phyloP scores from a whole-genome alignment of 2,888 invertebrate species.

The Villa cingulata region DNA sequence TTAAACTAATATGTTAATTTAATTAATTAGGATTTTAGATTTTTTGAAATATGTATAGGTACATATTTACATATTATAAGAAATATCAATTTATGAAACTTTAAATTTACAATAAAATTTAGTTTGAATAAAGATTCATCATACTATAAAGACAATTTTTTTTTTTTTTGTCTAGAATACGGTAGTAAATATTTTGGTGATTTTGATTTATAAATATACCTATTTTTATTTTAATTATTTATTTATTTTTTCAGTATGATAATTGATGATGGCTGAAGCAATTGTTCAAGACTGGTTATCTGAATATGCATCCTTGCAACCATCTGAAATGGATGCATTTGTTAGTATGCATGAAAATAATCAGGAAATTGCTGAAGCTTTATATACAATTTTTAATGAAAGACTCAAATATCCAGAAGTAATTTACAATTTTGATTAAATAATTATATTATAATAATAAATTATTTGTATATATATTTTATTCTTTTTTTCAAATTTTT shows the following conservation, averaged over 20 bases:
- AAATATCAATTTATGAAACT: too few species aligned
- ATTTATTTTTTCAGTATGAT: slow-evolving; percentile 7
- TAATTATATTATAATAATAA: background rate
- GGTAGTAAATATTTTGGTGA: too few species aligned
- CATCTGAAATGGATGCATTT: slow-evolving; percentile 64
- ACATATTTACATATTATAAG: too few species aligned
- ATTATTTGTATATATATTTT: background rate
- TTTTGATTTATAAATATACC: background rate
- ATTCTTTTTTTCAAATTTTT: background rate
- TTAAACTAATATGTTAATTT: too few species aligned
- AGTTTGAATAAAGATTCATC: too few species aligned
- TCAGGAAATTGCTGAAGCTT: slow-evolving; percentile 67
- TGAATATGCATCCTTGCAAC: slow-evolving; percentile 60
- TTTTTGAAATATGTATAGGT: too few species aligned
- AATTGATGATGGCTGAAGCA: slow-evolving; percentile 32
- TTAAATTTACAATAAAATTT: too few species aligned
- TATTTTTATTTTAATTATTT: background rate
- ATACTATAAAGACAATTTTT: too few species aligned
- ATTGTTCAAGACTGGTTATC: slow-evolving; percentile 70
- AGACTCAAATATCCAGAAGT: slow-evolving; percentile 43
- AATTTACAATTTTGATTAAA: slow-evolving; percentile 8
- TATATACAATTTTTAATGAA: slow-evolving; percentile 65
- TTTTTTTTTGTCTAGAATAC: too few species aligned
- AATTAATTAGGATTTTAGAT: too few species aligned
- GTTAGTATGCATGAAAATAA: slow-evolving; percentile 67